These are phyloP conservation scores for Thecophora atra DNA, from an alignment of 2,888 invertebrate species.

Conservation along the genomic window DNA sequence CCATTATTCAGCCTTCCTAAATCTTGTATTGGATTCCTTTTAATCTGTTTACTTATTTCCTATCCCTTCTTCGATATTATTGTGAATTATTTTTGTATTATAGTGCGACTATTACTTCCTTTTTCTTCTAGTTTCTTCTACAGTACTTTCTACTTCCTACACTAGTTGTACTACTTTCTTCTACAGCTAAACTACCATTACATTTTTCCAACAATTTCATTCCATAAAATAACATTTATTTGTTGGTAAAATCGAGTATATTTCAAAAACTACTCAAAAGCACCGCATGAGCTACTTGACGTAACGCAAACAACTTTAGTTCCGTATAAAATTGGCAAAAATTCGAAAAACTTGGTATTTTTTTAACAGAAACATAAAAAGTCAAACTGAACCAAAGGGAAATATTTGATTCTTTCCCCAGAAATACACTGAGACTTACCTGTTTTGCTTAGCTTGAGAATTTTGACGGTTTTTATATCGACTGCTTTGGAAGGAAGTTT, in stretches of 20 bases:
- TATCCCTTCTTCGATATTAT: too few relatives aligned
- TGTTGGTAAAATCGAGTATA: not conserved
- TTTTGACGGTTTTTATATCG: constrained; percentile 58
- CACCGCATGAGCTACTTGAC: not conserved
- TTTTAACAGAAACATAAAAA: not conserved
- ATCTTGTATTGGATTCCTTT: too few relatives aligned
- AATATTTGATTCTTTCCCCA: not conserved
- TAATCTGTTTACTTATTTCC: too few relatives aligned
- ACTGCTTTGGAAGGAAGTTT: constrained; percentile 48
- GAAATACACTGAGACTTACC: constrained; percentile 50
- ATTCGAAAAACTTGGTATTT: not conserved
- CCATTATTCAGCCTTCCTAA: too few relatives aligned
- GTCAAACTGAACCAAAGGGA: not conserved
- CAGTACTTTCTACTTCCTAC: too few relatives aligned
- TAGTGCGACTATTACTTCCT: too few relatives aligned
- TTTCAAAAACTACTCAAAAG: not conserved
- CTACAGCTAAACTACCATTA: not conserved
- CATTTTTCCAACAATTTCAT: constrained; percentile 4
- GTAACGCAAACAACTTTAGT: not conserved
- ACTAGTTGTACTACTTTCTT: constrained; percentile 11
- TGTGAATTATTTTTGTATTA: too few relatives aligned
- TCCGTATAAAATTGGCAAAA: not conserved
- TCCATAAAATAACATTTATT: not conserved
- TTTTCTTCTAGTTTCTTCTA: too few relatives aligned
- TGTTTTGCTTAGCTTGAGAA: constrained; percentile 62